Evolutionary conservation across 1,140 invertebrate species (phyloP).

Genomic region (Drosophila aff.): DNA sequence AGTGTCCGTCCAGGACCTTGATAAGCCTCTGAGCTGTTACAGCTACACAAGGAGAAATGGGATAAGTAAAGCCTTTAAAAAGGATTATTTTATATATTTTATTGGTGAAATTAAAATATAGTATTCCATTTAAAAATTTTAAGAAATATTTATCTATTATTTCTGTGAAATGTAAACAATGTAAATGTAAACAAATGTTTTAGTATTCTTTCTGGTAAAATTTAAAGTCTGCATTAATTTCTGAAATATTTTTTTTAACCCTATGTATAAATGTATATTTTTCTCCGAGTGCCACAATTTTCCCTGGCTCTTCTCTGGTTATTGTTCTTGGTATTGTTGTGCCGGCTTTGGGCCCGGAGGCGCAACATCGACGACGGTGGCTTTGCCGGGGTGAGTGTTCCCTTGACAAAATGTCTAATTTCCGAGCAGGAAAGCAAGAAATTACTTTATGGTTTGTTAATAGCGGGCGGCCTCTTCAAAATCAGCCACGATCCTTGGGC

Average conservation of each 20-base stretch:
- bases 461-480: conserved; percentile 72
- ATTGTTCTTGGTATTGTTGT: conserved; percentile 66
- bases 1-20: conserved; percentile 15
- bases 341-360: conserved; percentile 27
- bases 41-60: not conserved
- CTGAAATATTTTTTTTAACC: not conserved
- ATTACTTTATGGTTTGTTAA: conserved; percentile 84
- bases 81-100: not conserved
- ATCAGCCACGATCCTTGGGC: conserved; percentile 44
- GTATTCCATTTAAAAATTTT: not conserved
- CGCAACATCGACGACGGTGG: conserved; percentile 29
- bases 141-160: not conserved
- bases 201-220: not conserved
- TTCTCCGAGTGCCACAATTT: conserved; percentile 11
- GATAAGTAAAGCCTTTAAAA: not conserved
- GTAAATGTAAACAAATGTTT: too few relatives aligned
- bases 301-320: conserved; percentile 32
- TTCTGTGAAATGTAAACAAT: too few relatives aligned
- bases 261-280: not conserved
- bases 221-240: not conserved
- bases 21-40: not conserved
- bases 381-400: conserved; percentile 52
- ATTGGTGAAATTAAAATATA: not conserved
- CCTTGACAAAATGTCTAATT: conserved; percentile 84
- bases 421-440: conserved; percentile 83